phyloP scores from a whole-genome alignment of 2,113 vertebrate genomes.

The Mohoua ochrocephala region DNA sequence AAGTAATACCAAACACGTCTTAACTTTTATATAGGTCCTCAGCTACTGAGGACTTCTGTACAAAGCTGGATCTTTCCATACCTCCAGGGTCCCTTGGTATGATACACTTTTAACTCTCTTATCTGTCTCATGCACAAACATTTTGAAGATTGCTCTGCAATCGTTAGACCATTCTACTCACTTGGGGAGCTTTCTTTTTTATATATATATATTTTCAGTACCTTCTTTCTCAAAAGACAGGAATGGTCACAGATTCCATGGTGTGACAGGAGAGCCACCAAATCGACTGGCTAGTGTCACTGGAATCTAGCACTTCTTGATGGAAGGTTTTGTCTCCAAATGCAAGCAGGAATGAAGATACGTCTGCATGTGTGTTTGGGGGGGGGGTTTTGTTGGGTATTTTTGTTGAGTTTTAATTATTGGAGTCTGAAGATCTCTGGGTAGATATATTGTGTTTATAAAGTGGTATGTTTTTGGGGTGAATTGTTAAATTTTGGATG shows the following conservation, averaged over 20 bases:
- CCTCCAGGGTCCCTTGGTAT: background rate
- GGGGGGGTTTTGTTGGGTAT: accelerated
- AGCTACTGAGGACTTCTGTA: background rate
- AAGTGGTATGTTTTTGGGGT: background rate
- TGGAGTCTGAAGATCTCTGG: background rate
- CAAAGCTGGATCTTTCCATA: background rate
- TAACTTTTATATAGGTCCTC: background rate
- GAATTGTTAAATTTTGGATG: background rate
- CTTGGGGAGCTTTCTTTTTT: background rate
- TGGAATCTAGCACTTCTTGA: background rate
- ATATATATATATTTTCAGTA: background rate
- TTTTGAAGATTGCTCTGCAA: background rate
- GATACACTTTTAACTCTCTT: background rate
- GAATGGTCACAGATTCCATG: background rate
- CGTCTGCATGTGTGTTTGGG: accelerated
- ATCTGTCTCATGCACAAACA: background rate
- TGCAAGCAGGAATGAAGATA: background rate
- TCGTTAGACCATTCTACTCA: background rate
- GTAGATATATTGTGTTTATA: background rate
- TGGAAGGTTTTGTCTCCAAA: background rate
- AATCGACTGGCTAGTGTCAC: background rate
- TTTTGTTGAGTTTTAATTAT: background rate
- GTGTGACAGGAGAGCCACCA: background rate
- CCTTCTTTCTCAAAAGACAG: background rate
- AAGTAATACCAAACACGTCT: background rate